Percentiles rank a stretch among this genome's conserved stretches.
Conservation (phyloP, 2,888 invertebrate species). For the Cremastinae sp. region DNA sequence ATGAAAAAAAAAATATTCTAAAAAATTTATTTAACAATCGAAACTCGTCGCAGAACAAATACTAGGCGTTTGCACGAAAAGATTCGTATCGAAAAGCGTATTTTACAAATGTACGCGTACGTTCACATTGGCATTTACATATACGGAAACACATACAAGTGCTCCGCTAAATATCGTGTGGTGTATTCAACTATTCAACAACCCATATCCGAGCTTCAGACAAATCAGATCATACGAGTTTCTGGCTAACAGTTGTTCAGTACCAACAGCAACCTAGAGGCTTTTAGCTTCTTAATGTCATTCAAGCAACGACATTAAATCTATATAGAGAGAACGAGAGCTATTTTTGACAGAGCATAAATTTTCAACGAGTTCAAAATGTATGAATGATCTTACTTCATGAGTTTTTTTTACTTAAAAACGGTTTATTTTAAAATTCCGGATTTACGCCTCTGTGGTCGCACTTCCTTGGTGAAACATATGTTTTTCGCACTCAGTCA, state of each 20-base stretch:
- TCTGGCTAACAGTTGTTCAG: constrained; percentile 34
- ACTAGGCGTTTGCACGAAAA: constrained; percentile 4
- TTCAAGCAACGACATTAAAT: constrained; percentile 19
- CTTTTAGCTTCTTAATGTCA: constrained; percentile 22
- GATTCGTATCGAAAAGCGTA: constrained; percentile 44
- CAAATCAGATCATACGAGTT: constrained; percentile 28
- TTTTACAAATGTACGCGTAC: constrained; percentile 36
- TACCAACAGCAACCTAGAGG: constrained; percentile 33
- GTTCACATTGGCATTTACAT: not conserved
- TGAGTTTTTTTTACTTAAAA: no score
- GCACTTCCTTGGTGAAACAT: no score
- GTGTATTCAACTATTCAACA: constrained; percentile 42
- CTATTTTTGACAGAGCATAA: not conserved
- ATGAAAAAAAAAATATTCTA: constrained; percentile 12
- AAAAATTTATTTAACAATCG: constrained; percentile 45
- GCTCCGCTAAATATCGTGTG: constrained; percentile 14
- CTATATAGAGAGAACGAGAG: not conserved
- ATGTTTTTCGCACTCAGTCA: no score
- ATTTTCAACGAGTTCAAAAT: not conserved
- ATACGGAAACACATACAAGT: constrained; percentile 1
- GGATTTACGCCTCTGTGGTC: no score
- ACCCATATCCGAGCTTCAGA: constrained; percentile 15
- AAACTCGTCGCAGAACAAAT: constrained; percentile 4
- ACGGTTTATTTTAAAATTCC: no score
- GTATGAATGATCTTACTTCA: not conserved